Evolutionary conservation across 2,888 invertebrate species (phyloP).

Genomic region (Pachymerium ferrugineum): DNA sequence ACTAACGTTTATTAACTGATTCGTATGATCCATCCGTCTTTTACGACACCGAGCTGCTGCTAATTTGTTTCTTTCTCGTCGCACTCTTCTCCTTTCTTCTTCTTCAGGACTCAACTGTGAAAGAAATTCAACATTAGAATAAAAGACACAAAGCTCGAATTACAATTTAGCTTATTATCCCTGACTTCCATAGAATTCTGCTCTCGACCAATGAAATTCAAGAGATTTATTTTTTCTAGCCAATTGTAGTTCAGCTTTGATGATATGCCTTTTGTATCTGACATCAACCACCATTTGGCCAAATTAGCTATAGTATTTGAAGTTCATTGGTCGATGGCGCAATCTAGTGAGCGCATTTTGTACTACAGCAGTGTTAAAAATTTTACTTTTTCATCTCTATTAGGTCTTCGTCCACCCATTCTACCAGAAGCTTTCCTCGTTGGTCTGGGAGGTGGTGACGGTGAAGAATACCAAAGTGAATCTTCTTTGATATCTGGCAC

Average conservation of each 20-base stretch:
- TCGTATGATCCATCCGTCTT: conserved; percentile 91
- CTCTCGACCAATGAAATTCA: too few relatives aligned
- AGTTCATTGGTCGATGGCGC: too few relatives aligned
- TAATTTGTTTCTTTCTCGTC: conserved; percentile 92
- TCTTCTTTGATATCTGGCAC: conserved; percentile 10
- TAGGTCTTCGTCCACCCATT: conserved; percentile 77
- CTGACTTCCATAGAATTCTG: too few relatives aligned
- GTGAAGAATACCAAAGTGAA: neutral
- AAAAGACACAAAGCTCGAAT: neutral
- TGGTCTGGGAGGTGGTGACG: neutral
- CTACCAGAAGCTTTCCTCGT: conserved; percentile 51
- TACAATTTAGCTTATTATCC: neutral
- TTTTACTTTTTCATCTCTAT: conserved; percentile 56
- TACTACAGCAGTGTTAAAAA: neutral
- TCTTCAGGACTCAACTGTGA: conserved; percentile 65
- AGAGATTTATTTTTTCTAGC: too few relatives aligned
- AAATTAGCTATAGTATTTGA: too few relatives aligned
- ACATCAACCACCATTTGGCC: too few relatives aligned
- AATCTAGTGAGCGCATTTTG: too few relatives aligned
- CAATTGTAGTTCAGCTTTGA: too few relatives aligned
- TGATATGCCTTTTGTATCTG: too few relatives aligned
- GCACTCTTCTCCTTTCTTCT: conserved; percentile 75
- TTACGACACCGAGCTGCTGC: conserved; percentile 97
- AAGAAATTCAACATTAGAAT: neutral
- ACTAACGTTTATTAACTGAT: conserved; percentile 70